Base-by-base conservation (phyloP, 2,797 vertebrate species). In the Thripadectes ignobilis region DNA sequence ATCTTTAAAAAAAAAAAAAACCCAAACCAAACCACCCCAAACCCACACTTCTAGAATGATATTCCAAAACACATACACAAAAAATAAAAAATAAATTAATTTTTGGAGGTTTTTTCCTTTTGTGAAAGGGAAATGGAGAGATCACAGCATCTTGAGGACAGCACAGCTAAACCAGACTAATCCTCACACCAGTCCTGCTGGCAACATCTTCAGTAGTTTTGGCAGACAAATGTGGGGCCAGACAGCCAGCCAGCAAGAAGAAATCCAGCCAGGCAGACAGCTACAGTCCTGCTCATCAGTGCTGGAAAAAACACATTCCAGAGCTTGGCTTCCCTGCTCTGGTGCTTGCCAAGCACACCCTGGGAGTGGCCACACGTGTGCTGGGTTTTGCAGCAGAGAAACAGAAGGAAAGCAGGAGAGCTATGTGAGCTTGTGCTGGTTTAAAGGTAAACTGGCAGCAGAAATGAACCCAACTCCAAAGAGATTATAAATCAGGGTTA, bases 251-350 rank as follows among this genome's bases (percentile, higher is more conserved):
- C 71, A 94, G 52, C 63, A 34, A 6, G 8, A 77, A 75, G 81
- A 87, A 93, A 95, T 71, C 30, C 86, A 92, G 66, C 75, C 88
- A 95, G 69, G 75, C 91, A 93, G 89, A 87, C 86, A 84, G 59
- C 69, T 93, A 45, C 36, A 89, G 54, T 45, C 23, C 72, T 4
- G 4, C 55, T 63, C 65, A 85, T 29, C 3, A 18, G 57, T 34
- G 78, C 59, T 92, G 90, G 91, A 89, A 87, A 94, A 85, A 88
- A 27, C 1, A 13, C 69, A 91, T 91, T 92, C 90, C 27, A 18
- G 75, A 69, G 63, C 63, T 88, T 95, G 86, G 84, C 20, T 15
- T 77, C 79, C 62, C 34, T 59, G 30, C 61, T 79, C 13, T 5
- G 2, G 5, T 10, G 34, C 63, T 89, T 91, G 92, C 94, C 96